Evolutionary conservation across 2,888 invertebrate genomes (phyloP).

Genomic region (Chironomus tentans): DNA sequence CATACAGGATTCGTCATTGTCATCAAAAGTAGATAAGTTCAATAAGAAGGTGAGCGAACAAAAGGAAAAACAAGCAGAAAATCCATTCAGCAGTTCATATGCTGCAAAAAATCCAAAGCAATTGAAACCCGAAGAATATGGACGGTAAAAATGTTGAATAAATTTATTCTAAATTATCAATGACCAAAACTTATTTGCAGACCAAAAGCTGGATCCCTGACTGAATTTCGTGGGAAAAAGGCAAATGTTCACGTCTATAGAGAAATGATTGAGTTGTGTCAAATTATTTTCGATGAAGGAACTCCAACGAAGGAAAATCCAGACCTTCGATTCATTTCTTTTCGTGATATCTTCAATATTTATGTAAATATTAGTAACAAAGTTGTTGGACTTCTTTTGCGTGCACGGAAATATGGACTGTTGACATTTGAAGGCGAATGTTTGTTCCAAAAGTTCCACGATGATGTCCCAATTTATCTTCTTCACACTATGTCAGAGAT

Average conservation of each 20-base stretch:
- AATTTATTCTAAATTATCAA: neutral
- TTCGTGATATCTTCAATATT: slow-evolving; percentile 74
- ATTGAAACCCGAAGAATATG: slow-evolving; percentile 80
- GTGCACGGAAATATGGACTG: slow-evolving; percentile 86
- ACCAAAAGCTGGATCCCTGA: slow-evolving; percentile 81
- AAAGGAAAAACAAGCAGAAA: slow-evolving; percentile 65
- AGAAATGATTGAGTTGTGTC: slow-evolving; percentile 82
- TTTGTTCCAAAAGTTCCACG: slow-evolving; percentile 71
- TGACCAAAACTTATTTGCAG: slow-evolving; percentile 39
- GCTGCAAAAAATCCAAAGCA: slow-evolving; percentile 52
- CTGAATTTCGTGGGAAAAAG: slow-evolving; percentile 78
- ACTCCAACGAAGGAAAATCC: slow-evolving; percentile 52
- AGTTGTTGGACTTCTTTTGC: slow-evolving; percentile 82
- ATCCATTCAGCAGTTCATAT: slow-evolving; percentile 56
- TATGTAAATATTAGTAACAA: slow-evolving; percentile 90
- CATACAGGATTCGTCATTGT: slow-evolving; percentile 61
- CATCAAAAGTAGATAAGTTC: slow-evolving; percentile 76
- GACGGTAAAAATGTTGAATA: slow-evolving; percentile 52
- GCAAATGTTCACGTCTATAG: slow-evolving; percentile 67
- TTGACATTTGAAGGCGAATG: slow-evolving; percentile 93
- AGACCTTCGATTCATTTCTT: slow-evolving; percentile 63
- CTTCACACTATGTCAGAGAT: slow-evolving; percentile 69
- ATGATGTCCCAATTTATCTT: slow-evolving; percentile 80
- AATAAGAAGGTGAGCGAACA: slow-evolving; percentile 74
- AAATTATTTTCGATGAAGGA: slow-evolving; percentile 76